These are phyloP conservation scores for Pollenia amentaria DNA, from an alignment of 2,888 invertebrate species.

Conservation along the genomic window DNA sequence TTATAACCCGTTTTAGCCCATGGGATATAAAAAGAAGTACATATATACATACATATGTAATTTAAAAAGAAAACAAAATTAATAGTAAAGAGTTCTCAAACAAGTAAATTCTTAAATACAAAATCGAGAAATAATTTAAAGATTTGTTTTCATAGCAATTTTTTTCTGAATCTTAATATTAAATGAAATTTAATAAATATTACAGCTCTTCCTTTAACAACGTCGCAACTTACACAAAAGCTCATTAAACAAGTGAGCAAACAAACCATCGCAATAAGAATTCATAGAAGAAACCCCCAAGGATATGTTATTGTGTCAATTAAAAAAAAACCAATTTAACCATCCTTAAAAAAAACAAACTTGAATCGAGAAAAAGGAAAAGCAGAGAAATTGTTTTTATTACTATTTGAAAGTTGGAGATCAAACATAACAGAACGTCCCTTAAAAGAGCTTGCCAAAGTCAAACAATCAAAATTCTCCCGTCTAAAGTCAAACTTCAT, in stretches of 20 bases:
- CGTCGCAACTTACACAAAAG: conserved; percentile 24
- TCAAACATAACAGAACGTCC: conserved; percentile 34
- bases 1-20: no score
- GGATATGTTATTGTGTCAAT: conserved; percentile 10
- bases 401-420: neutral
- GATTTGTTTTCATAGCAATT: conserved; percentile 20
- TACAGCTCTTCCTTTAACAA: conserved; percentile 63
- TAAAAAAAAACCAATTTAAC: neutral
- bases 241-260: conserved; percentile 7
- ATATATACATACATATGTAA: neutral
- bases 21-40: neutral
- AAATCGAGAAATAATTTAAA: conserved; percentile 58
- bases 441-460: conserved; percentile 51
- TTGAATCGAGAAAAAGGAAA: neutral
- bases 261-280: neutral
- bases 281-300: neutral
- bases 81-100: neutral
- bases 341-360: no score
- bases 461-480: conserved; percentile 69
- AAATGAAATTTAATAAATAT: conserved; percentile 59
- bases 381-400: neutral
- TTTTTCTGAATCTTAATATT: conserved; percentile 9
- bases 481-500: conserved; percentile 62
- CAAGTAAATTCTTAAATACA: conserved; percentile 27
- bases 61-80: neutral